Conservation (phyloP, 1,140 invertebrate genomes). For the Lordiphosa clarofinis region DNA sequence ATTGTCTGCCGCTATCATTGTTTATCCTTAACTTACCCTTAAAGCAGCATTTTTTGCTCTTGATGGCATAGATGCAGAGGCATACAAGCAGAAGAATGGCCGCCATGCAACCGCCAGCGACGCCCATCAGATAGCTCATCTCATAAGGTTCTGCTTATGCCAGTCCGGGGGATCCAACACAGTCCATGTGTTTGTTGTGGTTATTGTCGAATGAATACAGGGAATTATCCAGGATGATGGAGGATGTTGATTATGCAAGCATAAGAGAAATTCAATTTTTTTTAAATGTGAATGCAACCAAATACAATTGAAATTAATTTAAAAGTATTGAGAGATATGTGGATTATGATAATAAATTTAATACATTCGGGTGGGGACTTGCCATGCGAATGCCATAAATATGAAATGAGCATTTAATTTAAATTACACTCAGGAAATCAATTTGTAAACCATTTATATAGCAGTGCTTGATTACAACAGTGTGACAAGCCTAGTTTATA, state of each 20-base stretch:
- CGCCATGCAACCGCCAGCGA: slow-evolving; percentile 82
- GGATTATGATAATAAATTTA: slow-evolving; percentile 19
- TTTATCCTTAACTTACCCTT: slow-evolving; percentile 82
- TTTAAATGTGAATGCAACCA: too few relatives aligned
- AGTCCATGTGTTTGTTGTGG: slow-evolving; percentile 12
- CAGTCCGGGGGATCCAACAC: slow-evolving; percentile 1
- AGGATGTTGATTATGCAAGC: slow-evolving; percentile 47
- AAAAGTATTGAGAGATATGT: slow-evolving; percentile 29
- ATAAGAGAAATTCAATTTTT: slow-evolving; percentile 50
- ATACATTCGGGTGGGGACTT: slow-evolving; percentile 19
- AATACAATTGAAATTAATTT: slow-evolving; percentile 53
- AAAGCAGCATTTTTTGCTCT: slow-evolving; percentile 85
- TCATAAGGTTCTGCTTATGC: slow-evolving; percentile 83
- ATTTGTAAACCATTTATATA: too few relatives aligned
- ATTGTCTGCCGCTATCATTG: slow-evolving; percentile 25
- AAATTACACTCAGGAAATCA: too few relatives aligned
- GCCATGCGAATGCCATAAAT: background rate
- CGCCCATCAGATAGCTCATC: slow-evolving; percentile 83
- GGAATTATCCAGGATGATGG: slow-evolving; percentile 24
- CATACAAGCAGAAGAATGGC: slow-evolving; percentile 82
- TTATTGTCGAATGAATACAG: slow-evolving; percentile 2
- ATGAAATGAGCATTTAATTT: slow-evolving; percentile 11
- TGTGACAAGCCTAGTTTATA: too few relatives aligned
- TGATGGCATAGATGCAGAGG: slow-evolving; percentile 82
- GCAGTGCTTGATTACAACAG: too few relatives aligned